These are phyloP conservation scores for Chrysolina haemoptera DNA, from an alignment of 2,888 invertebrate species.

Conservation along the genomic window DNA sequence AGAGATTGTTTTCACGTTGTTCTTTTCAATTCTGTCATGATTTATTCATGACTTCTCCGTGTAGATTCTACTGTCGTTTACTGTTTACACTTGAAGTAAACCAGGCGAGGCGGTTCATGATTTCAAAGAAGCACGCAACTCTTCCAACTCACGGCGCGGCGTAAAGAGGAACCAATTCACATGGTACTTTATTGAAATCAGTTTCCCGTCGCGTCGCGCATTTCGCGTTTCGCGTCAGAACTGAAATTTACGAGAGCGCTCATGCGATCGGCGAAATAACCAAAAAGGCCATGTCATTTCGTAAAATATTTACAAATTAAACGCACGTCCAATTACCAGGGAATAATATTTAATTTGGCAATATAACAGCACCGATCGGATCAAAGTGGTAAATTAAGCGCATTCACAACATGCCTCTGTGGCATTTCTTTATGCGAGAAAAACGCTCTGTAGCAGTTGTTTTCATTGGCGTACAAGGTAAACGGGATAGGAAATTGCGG, in stretches of 20 bases:
- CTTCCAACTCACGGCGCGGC: not conserved
- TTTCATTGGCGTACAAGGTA: not conserved
- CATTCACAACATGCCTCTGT: slow-evolving; percentile 32
- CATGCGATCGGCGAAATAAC: slow-evolving; percentile 5
- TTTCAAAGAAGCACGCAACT: not conserved
- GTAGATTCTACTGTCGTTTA: no score
- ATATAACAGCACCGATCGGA: slow-evolving; percentile 33
- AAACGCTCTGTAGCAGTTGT: slow-evolving; percentile 32
- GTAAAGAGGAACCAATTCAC: not conserved
- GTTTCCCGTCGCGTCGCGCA: not conserved
- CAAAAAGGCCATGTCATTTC: slow-evolving; percentile 25
- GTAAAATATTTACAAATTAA: slow-evolving; percentile 34
- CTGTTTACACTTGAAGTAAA: not conserved
- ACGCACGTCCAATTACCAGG: slow-evolving; percentile 37
- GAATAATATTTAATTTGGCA: slow-evolving; percentile 40
- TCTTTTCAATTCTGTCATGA: no score
- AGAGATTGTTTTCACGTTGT: no score
- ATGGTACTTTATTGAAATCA: slow-evolving; percentile 1
- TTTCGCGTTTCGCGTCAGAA: not conserved
- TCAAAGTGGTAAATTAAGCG: slow-evolving; percentile 36
- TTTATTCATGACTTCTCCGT: no score
- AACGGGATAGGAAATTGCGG: not conserved
- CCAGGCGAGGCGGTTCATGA: not conserved
- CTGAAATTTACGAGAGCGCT: not conserved
- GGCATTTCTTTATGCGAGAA: slow-evolving; percentile 45